Conservation (phyloP, 2,888 invertebrate species). For the Drosophila nigricruria region DNA sequence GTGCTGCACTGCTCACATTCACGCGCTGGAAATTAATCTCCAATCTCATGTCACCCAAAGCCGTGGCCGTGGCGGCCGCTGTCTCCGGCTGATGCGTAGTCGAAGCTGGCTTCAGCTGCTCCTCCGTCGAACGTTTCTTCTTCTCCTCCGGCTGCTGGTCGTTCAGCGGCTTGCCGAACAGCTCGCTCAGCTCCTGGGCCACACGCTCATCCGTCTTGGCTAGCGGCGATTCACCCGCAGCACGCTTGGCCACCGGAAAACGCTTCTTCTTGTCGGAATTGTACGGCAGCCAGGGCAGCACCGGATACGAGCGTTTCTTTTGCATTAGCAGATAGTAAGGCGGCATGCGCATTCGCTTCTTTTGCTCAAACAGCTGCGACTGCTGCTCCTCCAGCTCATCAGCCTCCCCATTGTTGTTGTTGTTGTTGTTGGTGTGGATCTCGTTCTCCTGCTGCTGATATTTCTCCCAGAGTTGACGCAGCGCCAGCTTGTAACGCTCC, state of each 20-base stretch:
- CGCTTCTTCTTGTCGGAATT: constrained; percentile 86
- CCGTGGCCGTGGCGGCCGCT: constrained; percentile 48
- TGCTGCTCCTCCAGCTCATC: constrained; percentile 79
- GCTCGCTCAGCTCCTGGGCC: constrained; percentile 89
- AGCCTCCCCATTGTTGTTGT: constrained; percentile 9
- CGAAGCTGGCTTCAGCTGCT: constrained; percentile 43
- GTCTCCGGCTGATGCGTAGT: constrained; percentile 57
- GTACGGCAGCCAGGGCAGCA: constrained; percentile 85
- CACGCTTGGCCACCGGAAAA: constrained; percentile 89
- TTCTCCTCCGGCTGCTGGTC: constrained; percentile 85
- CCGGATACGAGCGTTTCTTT: constrained; percentile 84
- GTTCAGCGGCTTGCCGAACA: constrained; percentile 86
- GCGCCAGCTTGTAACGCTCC: constrained; percentile 82
- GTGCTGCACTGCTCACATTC: constrained; percentile 50
- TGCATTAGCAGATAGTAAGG: constrained; percentile 84
- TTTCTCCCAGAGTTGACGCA: constrained; percentile 84
- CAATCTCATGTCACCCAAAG: constrained; percentile 68
- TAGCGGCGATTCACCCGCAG: constrained; percentile 85
- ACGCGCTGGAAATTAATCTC: constrained; percentile 73
- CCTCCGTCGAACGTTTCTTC: constrained; percentile 86
- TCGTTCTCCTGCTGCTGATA: constrained; percentile 84
- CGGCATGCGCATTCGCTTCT: constrained; percentile 81
- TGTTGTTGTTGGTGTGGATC: constrained; percentile 24
- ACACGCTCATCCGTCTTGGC: constrained; percentile 89
- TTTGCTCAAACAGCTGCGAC: constrained; percentile 81